Base-by-base conservation (phyloP, 2,113 vertebrate genomes). In the Thamnophis sirtalis region DNA sequence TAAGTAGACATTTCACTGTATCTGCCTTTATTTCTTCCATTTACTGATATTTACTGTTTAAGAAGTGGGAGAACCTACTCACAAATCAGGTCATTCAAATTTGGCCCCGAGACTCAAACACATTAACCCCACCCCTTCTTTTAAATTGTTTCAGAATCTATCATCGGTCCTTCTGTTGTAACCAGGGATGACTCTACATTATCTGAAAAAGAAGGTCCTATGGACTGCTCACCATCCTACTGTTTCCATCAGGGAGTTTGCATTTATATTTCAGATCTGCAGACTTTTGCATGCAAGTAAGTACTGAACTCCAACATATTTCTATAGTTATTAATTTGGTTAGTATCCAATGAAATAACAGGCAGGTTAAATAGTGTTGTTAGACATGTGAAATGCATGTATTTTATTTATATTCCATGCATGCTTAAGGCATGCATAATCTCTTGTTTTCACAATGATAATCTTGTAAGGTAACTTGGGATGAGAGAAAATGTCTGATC, bases 281-380 rank as follows among this genome's bases (percentile, higher is more conserved):
- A 98, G 91, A 97, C 97, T 53, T 98, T 98, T 0, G 98, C 98
- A 13, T 99, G 99, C 98, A 99, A 98, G 99, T 98, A 98, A 98
- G 97, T 97, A 92, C 9, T 51, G 33, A 24, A 26, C 88, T 90
- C 1, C 0, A 58, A 33, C 0, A 1, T 33, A 19, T 1, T 87
- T 87, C 86, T n/a, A 88, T 55, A 6, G 11, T 86, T 56, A 50
- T 9, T 53, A 68, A 51, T 91, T 90, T n/a, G 1, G 7, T 90
- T 48, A 15, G 17, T 9, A 50, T 68, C 10, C 68, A 90, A 10
- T 84, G 33, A 80, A 55, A 84, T 90, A 90, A 33, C 10, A 84
- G 13, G 6, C 8, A 55, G 51, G 50, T 90, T 33, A 54, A 54
- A 84, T 26, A 84, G 33, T 38, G 13, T 53, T 38, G 9, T 7